Percentiles rank a stretch among this genome's conserved stretches.
These are phyloP conservation scores for Andrena cerasifolii DNA, from an alignment of 1,140 invertebrate genomes.

Conservation along the genomic window DNA sequence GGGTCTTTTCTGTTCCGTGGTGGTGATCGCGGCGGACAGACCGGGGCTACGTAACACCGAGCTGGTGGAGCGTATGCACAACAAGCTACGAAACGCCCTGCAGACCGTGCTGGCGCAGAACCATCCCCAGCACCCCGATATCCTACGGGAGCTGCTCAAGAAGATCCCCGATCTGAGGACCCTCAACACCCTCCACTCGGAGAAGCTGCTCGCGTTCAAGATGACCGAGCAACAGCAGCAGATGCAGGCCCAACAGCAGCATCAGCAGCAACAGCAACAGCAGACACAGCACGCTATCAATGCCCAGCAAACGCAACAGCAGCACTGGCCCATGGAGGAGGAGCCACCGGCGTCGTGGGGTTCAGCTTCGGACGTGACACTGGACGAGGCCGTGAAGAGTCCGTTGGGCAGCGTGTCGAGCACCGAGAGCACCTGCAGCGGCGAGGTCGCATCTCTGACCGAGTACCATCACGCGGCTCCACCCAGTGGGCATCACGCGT, in stretches of 20 bases:
- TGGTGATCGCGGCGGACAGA: constrained; percentile 96
- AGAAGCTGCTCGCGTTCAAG: constrained; percentile 96
- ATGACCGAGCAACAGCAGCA: constrained; percentile 94
- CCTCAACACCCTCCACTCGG: constrained; percentile 97
- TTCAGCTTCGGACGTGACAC: constrained; percentile 86
- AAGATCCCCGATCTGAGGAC: constrained; percentile 97
- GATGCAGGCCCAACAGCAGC: constrained; percentile 85
- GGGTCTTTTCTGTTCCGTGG: constrained; percentile 96
- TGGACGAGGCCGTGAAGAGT: constrained; percentile 91
- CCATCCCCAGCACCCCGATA: constrained; percentile 90
- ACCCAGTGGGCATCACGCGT: constrained; percentile 81
- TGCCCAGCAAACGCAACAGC: constrained; percentile 82
- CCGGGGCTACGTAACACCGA: constrained; percentile 96
- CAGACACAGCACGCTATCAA: constrained; percentile 69
- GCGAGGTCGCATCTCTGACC: constrained; percentile 85
- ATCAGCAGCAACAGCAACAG: constrained; percentile 69
- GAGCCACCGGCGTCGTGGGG: constrained; percentile 84
- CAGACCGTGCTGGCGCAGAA: constrained; percentile 94
- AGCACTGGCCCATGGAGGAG: constrained; percentile 82
- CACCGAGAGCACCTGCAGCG: constrained; percentile 89
- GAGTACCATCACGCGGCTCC: constrained; percentile 83
- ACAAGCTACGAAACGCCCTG: constrained; percentile 91
- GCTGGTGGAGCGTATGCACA: constrained; percentile 95
- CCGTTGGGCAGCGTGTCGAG: constrained; percentile 93
- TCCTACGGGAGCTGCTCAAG: constrained; percentile 93